A percentile compares a stretch with the other conserved stretches of the same genome.
phyloP scores from a whole-genome alignment of 2,797 vertebrate genomes.

The Ibycter americanus region DNA sequence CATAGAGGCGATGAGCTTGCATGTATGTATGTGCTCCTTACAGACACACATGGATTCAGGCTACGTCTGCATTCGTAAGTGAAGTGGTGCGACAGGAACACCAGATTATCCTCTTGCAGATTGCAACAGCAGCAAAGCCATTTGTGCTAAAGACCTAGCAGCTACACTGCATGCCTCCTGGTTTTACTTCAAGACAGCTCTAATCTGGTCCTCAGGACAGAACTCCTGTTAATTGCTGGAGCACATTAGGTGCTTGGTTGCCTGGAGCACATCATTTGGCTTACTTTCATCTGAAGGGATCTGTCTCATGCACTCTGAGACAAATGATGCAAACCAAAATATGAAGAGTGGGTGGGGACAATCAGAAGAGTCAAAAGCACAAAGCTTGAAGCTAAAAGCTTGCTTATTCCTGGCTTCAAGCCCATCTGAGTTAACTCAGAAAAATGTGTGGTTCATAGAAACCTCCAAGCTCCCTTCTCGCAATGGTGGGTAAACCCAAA shows the following conservation, averaged over 20 bases:
- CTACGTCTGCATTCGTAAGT: background rate
- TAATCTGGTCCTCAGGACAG: background rate
- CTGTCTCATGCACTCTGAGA: background rate
- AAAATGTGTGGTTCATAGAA: background rate
- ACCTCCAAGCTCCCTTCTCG: background rate
- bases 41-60: background rate
- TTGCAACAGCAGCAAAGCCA: background rate
- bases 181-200: background rate
- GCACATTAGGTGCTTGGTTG: background rate
- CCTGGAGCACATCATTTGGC: background rate
- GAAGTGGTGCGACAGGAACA: background rate
- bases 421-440: background rate
- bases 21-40: background rate
- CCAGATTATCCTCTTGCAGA: background rate
- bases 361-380: background rate
- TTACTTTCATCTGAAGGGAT: background rate
- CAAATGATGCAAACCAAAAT: background rate
- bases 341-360: background rate
- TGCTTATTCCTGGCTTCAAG: background rate
- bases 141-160: background rate
- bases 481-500: background rate
- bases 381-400: background rate
- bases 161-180: accelerated
- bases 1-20: background rate
- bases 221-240: background rate